A percentile compares a stretch with the other conserved stretches of the same genome.
Evolutionary conservation across 1,140 invertebrate species (phyloP).

Genomic region (Caenorhabditis brenneri): DNA sequence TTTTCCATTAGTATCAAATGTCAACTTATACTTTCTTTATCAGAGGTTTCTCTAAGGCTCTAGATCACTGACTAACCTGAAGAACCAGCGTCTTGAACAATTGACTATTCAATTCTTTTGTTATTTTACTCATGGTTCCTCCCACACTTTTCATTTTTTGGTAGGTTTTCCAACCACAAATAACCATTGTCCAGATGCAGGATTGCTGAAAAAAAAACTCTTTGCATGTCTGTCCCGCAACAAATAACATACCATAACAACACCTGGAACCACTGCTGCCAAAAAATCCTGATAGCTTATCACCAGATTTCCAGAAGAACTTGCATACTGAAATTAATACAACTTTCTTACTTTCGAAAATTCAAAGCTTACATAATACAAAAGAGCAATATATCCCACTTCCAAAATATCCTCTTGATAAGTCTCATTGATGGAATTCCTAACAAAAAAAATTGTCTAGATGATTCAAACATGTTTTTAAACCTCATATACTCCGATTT

Average conservation of each 20-base stretch:
- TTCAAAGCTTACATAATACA: neutral
- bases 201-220: neutral
- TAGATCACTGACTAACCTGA: neutral
- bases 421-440: neutral
- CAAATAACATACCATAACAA: no score
- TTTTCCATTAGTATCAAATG: no score
- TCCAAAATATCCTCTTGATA: neutral
- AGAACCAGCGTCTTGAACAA: neutral
- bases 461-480: no score
- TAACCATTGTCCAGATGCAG: neutral
- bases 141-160: neutral
- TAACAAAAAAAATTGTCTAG: neutral
- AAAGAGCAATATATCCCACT: neutral
- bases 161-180: neutral
- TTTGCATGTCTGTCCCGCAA: no score
- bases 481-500: neutral
- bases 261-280: no score
- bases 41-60: no score
- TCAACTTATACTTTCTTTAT: no score
- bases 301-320: neutral
- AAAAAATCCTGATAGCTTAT: neutral
- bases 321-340: neutral
- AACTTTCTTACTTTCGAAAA: neutral
- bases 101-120: neutral
- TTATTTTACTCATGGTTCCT: neutral